A percentile compares a stretch with the other conserved stretches of the same genome.
Evolutionary conservation across 2,113 vertebrate species (phyloP).

Genomic region (Craseonycteris thonglongyai): DNA sequence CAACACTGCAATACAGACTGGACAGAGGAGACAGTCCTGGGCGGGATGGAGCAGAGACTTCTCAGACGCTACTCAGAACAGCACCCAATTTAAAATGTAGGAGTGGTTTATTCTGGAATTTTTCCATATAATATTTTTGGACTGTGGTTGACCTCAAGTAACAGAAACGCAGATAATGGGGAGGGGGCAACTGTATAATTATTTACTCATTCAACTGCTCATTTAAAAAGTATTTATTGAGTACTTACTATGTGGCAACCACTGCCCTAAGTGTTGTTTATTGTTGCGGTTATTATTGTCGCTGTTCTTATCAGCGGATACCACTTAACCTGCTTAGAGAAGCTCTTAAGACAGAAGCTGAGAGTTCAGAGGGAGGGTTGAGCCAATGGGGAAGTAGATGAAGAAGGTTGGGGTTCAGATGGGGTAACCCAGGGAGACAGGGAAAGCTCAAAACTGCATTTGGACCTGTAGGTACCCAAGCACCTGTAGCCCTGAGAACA

Average conservation of each 20-base stretch:
- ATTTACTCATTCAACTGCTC: background rate
- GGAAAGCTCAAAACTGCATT: background rate
- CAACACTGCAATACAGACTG: background rate
- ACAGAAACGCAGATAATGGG: background rate
- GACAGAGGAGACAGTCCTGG: no score
- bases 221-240: background rate
- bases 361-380: background rate
- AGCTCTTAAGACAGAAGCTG: background rate
- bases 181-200: background rate
- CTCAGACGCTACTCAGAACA: background rate
- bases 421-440: background rate
- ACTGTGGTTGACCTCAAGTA: background rate
- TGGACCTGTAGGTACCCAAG: background rate
- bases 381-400: background rate
- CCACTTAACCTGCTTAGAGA: background rate
- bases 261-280: background rate
- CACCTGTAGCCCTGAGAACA: background rate
- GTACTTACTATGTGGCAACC: background rate
- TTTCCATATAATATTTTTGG: background rate
- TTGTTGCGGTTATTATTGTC: background rate
- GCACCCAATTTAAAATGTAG: background rate
- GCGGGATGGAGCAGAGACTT: accelerated
- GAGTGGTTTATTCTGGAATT: background rate
- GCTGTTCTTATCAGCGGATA: background rate
- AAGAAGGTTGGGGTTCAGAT: background rate